These are phyloP conservation scores for Brachionus plicatilis DNA, from an alignment of 1,140 invertebrate species.

Conservation along the genomic window DNA sequence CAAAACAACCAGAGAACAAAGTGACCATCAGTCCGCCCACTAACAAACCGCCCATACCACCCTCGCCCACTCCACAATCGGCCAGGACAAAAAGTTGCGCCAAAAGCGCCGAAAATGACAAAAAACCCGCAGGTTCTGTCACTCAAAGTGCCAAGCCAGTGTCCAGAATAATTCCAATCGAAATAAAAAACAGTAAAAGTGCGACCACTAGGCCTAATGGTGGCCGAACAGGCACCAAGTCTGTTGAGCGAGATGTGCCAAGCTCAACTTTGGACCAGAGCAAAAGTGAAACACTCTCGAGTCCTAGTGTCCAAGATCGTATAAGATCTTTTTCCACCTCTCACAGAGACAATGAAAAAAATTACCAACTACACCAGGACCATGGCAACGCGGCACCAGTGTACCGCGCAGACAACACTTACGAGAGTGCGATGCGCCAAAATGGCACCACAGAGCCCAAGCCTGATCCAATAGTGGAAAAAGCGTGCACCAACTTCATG, in stretches of 20 bases:
- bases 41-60: conserved; percentile 14
- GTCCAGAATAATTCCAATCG: conserved; percentile 6
- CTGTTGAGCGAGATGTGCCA: neutral
- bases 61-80: neutral
- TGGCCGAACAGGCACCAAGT: neutral
- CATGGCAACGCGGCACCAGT: too few species aligned
- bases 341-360: neutral
- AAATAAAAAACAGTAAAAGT: conserved; percentile 32
- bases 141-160: neutral
- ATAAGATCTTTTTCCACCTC: conserved; percentile 3
- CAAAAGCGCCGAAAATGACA: neutral
- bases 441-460: neutral
- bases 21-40: neutral
- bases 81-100: neutral
- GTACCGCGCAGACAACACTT: neutral
- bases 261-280: neutral
- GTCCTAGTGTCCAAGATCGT: conserved; percentile 9
- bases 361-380: too few species aligned
- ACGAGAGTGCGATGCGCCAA: neutral
- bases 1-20: neutral
- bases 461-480: conserved; percentile 28
- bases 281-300: neutral
- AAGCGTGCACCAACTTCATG: conserved; percentile 37
- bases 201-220: neutral
- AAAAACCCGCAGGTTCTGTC: neutral